These are phyloP conservation scores for Buceros bicornis DNA, from an alignment of 2,797 vertebrate genomes.

Conservation along the genomic window DNA sequence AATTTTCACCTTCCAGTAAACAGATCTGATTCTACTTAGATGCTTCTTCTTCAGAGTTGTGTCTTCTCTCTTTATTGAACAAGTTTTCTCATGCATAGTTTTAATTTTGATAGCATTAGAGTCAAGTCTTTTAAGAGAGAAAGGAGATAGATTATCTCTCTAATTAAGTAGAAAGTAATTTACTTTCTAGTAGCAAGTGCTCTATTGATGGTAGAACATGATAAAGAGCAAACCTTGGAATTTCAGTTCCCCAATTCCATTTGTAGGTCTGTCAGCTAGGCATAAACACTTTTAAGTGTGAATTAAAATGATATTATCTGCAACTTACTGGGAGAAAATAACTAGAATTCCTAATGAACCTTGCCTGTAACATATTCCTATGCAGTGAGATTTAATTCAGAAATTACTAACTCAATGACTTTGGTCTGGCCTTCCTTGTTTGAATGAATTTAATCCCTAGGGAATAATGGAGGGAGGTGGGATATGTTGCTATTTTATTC, in stretches of 20 bases:
- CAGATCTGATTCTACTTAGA: background rate
- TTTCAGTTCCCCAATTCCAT: background rate
- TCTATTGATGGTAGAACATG: background rate
- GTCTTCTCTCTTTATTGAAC: background rate
- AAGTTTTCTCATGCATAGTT: background rate
- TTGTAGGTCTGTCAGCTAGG: background rate
- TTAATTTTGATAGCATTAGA: background rate
- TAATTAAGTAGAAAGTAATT: background rate
- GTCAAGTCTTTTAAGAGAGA: background rate
- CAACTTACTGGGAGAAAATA: background rate
- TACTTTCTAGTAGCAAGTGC: background rate
- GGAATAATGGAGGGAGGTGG: background rate
- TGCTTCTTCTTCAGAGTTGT: background rate
- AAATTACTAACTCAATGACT: background rate
- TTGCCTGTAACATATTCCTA: background rate
- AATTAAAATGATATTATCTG: background rate
- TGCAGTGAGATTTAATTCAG: background rate
- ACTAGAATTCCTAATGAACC: background rate
- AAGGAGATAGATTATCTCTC: background rate
- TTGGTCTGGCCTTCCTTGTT: background rate
- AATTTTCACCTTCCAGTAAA: background rate
- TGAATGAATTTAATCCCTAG: background rate
- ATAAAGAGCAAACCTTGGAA: background rate
- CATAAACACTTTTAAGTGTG: background rate
- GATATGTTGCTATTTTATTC: background rate